These are phyloP conservation scores for Cydia pomonella DNA, from an alignment of 1,140 invertebrate genomes.

Conservation along the genomic window DNA sequence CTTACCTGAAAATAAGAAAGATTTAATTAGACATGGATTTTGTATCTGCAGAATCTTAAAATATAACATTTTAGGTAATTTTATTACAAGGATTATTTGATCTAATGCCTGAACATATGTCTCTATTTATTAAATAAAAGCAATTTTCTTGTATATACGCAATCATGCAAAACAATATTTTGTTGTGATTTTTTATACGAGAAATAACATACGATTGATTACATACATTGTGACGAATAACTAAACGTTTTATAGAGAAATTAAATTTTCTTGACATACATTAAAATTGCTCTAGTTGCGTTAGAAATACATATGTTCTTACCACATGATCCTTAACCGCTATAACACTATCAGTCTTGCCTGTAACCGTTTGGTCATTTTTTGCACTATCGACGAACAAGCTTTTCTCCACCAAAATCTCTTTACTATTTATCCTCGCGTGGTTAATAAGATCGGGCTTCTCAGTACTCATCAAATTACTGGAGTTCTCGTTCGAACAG, in stretches of 20 bases:
- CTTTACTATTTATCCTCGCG: conserved; percentile 63
- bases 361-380: conserved; percentile 49
- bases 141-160: not conserved
- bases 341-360: conserved; percentile 58
- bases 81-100: too few species aligned
- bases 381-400: conserved; percentile 58
- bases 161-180: not conserved
- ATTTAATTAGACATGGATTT: not conserved
- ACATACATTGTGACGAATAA: not conserved
- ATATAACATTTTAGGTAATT: not conserved
- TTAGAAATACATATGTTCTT: conserved; percentile 41
- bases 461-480: conserved; percentile 61
- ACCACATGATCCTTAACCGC: conserved; percentile 60
- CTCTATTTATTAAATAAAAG: not conserved
- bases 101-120: not conserved
- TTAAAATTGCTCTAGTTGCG: not conserved
- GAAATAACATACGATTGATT: too few species aligned
- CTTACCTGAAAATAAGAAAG: conserved; percentile 28
- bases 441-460: conserved; percentile 70
- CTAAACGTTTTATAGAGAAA: not conserved
- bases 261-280: too few species aligned
- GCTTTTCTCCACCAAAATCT: conserved; percentile 61
- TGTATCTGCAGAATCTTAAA: not conserved
- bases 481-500: conserved; percentile 69
- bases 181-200: not conserved